Conservation (phyloP, 2,113 vertebrate genomes). For the Jacana jacana region DNA sequence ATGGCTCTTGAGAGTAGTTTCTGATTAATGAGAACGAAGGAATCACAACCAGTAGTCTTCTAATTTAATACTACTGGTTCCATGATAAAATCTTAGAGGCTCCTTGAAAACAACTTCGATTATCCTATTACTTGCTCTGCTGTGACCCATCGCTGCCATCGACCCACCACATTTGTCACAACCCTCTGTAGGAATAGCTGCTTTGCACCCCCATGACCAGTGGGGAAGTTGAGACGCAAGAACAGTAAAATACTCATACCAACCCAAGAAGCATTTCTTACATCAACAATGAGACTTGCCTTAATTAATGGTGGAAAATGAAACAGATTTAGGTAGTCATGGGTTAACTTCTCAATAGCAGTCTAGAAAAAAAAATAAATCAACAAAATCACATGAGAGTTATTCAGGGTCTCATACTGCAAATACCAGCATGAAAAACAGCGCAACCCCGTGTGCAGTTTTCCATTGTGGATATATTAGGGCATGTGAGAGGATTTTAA, state of each 20-base stretch:
- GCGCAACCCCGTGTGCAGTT: neutral
- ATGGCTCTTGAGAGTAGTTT: neutral
- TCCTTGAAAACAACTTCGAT: slow-evolving; percentile 50
- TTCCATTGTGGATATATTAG: neutral
- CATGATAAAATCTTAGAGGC: neutral
- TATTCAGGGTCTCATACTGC: slow-evolving; percentile 10
- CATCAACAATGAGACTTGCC: slow-evolving; percentile 69
- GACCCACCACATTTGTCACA: neutral
- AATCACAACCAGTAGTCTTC: neutral
- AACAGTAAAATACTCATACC: neutral
- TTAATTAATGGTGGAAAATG: slow-evolving; percentile 96
- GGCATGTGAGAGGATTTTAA: neutral
- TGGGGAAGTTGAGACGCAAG: neutral
- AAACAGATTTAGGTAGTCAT: slow-evolving; percentile 92
- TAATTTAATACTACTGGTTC: neutral
- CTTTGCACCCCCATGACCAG: accelerated
- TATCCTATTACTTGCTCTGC: slow-evolving; percentile 2
- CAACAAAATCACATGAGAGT: slow-evolving; percentile 18
- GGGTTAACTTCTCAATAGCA: slow-evolving; percentile 92
- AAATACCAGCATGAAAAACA: neutral
- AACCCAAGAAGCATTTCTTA: neutral
- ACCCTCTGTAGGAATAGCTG: neutral
- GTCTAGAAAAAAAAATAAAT: slow-evolving; percentile 73
- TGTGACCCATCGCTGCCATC: neutral
- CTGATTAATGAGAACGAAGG: neutral